Conservation (phyloP, 2,113 vertebrate genomes). For the Nicator chloris region DNA sequence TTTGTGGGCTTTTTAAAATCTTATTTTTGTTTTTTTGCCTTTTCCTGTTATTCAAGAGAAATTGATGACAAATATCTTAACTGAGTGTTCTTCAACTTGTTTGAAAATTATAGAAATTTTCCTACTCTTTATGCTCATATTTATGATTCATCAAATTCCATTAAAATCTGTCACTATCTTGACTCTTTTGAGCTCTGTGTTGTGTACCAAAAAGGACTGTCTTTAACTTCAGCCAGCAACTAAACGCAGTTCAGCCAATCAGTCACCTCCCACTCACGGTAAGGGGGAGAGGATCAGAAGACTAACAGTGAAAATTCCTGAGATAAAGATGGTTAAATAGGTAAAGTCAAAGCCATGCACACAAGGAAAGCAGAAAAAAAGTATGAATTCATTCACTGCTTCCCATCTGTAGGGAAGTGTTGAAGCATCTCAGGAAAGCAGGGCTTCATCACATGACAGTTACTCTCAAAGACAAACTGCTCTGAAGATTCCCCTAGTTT, state of each 20-base stretch:
- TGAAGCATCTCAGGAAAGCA: background rate
- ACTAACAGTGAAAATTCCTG: background rate
- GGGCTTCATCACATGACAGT: accelerated
- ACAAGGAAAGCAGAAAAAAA: background rate
- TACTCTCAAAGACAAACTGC: background rate
- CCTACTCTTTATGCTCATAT: background rate
- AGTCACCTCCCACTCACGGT: background rate
- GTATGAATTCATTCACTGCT: background rate
- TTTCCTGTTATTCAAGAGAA: background rate
- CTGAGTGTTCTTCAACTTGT: background rate
- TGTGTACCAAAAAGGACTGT: background rate
- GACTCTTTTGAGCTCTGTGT: background rate
- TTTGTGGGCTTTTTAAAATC: background rate
- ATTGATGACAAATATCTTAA: background rate
- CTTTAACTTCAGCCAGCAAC: background rate
- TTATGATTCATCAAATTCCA: background rate
- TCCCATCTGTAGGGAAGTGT: background rate
- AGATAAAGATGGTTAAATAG: background rate
- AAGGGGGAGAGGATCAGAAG: background rate
- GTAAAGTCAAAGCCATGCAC: background rate
- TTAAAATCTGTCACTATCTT: background rate
- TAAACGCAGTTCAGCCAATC: background rate
- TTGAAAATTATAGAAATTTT: background rate
- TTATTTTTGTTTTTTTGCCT: background rate
- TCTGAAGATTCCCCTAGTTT: background rate